Base-by-base conservation (phyloP, 1,140 invertebrate genomes). In the Pemphigus obesinymphae region DNA sequence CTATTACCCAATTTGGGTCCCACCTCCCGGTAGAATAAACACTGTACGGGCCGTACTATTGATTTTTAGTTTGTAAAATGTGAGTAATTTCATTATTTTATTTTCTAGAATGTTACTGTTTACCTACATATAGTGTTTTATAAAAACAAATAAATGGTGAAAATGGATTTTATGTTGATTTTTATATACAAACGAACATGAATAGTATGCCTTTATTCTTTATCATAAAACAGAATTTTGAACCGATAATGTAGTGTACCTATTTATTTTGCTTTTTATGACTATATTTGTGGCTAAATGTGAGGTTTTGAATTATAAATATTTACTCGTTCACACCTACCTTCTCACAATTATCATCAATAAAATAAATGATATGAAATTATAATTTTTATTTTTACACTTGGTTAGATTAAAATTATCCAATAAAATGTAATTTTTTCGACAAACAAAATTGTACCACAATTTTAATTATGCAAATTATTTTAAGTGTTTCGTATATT, bases 281-380 rank as follows among this genome's bases (percentile, higher is more conserved):
- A n/a, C 20, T 1, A 66, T 23, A 20, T 66, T 66, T 37, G 37
- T 66, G 63, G 20, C 20, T n/a, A 66, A 37, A n/a, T n/a, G 31
- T 66, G 61, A 37, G 31, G 34, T 37, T 66, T 37, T 66, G 63
- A 66, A 66, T 66, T 66, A 66, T 66, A 34, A n/a, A 66, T 66
- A 37, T 66, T 66, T 3, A 66, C 20, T 66, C 63, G n/a, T 66
- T 66, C 63, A 20, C n/a, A 23, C 37, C 63, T 66, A 40, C 63
- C 34, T 34, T 66, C 37, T 66, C 8, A n/a, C n/a, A n/a, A n/a
- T n/a, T n/a, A n/a, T n/a, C n/a, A n/a, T n/a, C n/a, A n/a, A n/a
- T n/a, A n/a, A n/a, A n/a, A n/a, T n/a, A n/a, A n/a, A n/a, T n/a
- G n/a, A n/a, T n/a, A n/a, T 40, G 0, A 37, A 66, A 37, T 61